phyloP scores from a whole-genome alignment of 2,888 invertebrate genomes.

The Petrophora chlorosata region DNA sequence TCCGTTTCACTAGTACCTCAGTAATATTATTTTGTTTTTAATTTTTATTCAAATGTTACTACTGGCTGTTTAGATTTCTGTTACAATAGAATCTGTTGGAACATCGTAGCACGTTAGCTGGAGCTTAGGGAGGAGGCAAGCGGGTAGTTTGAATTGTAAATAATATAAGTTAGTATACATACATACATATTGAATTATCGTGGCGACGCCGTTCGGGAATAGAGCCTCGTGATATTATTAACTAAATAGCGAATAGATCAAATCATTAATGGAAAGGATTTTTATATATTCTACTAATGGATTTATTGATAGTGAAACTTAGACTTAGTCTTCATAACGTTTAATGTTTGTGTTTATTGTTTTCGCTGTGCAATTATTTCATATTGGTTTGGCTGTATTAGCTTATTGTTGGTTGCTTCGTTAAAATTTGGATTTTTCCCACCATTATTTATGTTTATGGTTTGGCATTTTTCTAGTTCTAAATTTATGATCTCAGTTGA shows the following conservation, averaged over 20 bases:
- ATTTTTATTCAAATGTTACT: conserved; percentile 77
- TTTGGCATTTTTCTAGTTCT: conserved; percentile 56
- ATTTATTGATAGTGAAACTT: conserved; percentile 80
- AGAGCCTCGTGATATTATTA: conserved; percentile 83
- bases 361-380: conserved; percentile 81
- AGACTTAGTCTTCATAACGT: conserved; percentile 68
- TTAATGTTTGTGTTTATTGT: conserved; percentile 76
- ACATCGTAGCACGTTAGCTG: conserved; percentile 52
- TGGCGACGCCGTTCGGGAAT: conserved; percentile 65
- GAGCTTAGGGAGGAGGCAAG: conserved; percentile 73
- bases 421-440: conserved; percentile 57
- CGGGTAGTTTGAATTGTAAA: conserved; percentile 82
- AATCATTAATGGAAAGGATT: conserved; percentile 82
- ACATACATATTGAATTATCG: conserved; percentile 66
- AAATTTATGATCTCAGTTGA: conserved; percentile 79
- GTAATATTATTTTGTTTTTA: conserved; percentile 77
- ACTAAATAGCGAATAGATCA: conserved; percentile 81
- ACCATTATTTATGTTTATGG: conserved; percentile 60
- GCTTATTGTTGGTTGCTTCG: conserved; percentile 72
- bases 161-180: conserved; percentile 73
- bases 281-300: conserved; percentile 83
- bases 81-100: conserved; percentile 42
- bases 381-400: conserved; percentile 63
- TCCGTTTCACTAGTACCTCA: conserved; percentile 78
- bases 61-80: conserved; percentile 51